Conservation (phyloP, 2,797 vertebrate genomes). For the Sebastes itinus region DNA sequence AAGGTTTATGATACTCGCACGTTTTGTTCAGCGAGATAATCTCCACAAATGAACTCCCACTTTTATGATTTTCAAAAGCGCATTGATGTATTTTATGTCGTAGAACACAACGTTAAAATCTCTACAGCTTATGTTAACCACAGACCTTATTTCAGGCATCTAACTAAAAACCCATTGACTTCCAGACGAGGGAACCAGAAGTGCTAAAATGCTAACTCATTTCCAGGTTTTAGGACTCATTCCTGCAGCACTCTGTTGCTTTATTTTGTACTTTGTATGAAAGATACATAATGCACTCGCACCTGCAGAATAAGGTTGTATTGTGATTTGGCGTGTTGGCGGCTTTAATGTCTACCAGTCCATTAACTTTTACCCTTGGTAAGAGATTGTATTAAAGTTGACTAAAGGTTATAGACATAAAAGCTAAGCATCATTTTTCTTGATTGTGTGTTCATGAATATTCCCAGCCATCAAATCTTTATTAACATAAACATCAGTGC, state of each 20-base stretch:
- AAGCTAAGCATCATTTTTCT: constrained; percentile 24
- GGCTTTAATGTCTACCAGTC: not conserved
- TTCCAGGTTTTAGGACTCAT: no score
- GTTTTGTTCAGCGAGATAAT: no score
- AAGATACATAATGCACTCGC: not conserved
- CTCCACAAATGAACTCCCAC: no score
- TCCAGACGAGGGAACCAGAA: no score
- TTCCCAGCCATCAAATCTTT: constrained; percentile 59
- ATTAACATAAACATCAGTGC: constrained; percentile 53
- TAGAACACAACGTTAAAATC: no score
- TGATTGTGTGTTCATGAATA: constrained; percentile 56
- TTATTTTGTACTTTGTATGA: not conserved
- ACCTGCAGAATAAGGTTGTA: not conserved
- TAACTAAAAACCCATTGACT: no score
- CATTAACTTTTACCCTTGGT: constrained; percentile 4
- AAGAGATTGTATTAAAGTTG: constrained; percentile 23
- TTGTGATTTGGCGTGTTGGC: not conserved
- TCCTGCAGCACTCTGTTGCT: not conserved
- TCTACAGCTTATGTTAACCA: no score
- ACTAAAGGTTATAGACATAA: constrained; percentile 44
- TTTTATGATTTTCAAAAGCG: no score
- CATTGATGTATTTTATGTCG: no score
- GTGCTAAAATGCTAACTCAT: no score
- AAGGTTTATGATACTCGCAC: no score
- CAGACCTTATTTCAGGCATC: no score